These are phyloP conservation scores for Gobio gobio DNA, from an alignment of 2,113 vertebrate species.

Conservation along the genomic window DNA sequence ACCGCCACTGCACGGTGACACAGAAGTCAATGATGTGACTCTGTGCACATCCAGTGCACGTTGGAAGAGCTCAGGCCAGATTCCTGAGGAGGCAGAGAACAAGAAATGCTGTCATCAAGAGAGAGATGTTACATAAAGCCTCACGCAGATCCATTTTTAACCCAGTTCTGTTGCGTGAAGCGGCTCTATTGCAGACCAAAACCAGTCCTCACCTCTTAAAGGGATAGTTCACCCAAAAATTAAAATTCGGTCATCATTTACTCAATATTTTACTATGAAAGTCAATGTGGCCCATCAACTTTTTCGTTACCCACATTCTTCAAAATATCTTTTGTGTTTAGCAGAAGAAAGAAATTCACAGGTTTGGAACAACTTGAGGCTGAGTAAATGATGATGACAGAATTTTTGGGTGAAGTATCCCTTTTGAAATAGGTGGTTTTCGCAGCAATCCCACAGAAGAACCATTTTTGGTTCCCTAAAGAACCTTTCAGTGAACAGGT, in stretches of 20 bases:
- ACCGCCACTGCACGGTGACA: background rate
- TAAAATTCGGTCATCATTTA: too few relatives aligned
- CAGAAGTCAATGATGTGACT: constrained; percentile 32
- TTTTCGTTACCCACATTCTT: too few relatives aligned
- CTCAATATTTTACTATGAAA: too few relatives aligned
- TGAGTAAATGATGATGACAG: too few relatives aligned
- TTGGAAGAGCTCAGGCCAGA: constrained; percentile 4
- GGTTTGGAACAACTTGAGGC: too few relatives aligned
- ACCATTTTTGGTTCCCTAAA: background rate
- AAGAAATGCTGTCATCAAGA: background rate
- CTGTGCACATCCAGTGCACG: constrained; percentile 10
- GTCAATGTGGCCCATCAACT: too few relatives aligned
- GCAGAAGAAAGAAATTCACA: too few relatives aligned
- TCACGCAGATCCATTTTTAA: constrained; percentile 22
- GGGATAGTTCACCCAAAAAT: too few relatives aligned
- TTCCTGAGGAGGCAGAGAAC: constrained; percentile 1
- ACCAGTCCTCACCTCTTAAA: background rate
- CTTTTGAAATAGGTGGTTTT: background rate
- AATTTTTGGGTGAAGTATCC: too few relatives aligned
- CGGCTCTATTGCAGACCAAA: background rate
- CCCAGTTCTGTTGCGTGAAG: background rate
- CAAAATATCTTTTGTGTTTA: too few relatives aligned
- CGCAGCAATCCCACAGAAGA: background rate
- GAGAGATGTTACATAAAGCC: constrained; percentile 44
- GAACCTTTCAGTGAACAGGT: background rate